Conservation (phyloP, 1,140 invertebrate genomes). For the Drepana arcuata region DNA sequence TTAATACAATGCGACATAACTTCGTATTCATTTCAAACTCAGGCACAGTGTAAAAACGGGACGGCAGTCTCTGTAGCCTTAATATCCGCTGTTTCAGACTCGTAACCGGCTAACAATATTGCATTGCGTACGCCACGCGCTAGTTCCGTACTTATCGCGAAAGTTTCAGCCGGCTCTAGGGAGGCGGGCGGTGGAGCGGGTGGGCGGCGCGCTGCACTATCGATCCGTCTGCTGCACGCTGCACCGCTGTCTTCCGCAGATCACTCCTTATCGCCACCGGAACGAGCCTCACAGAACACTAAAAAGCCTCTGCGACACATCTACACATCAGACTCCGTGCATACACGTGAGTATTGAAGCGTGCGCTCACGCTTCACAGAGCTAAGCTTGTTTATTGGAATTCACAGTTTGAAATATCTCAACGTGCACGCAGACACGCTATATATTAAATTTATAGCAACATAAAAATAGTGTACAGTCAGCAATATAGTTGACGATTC, state of each 20-base stretch:
- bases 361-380: conserved; percentile 33
- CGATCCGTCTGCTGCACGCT: conserved; percentile 45
- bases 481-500: conserved; percentile 8
- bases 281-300: conserved; percentile 41
- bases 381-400: conserved; percentile 43
- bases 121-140: conserved; percentile 66
- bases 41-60: conserved; percentile 53
- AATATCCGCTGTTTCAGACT: conserved; percentile 67
- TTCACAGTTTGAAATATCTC: conserved; percentile 21
- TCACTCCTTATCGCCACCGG: conserved; percentile 64
- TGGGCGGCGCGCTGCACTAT: conserved; percentile 6
- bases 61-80: conserved; percentile 48
- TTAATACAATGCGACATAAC: conserved; percentile 44
- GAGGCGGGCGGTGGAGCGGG: conserved; percentile 14
- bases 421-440: conserved; percentile 9
- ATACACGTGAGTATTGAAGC: conserved; percentile 24
- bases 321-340: conserved; percentile 34
- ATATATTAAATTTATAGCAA: conserved; percentile 11
- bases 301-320: conserved; percentile 52
- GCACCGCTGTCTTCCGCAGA: conserved; percentile 67
- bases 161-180: conserved; percentile 57
- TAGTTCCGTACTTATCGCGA: conserved; percentile 69
- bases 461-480: conserved; percentile 13
- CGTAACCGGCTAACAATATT: conserved; percentile 70
- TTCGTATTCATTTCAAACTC: conserved; percentile 45